These are phyloP conservation scores for Anabas testudineus DNA, from an alignment of 2,797 vertebrate genomes.

Conservation along the genomic window DNA sequence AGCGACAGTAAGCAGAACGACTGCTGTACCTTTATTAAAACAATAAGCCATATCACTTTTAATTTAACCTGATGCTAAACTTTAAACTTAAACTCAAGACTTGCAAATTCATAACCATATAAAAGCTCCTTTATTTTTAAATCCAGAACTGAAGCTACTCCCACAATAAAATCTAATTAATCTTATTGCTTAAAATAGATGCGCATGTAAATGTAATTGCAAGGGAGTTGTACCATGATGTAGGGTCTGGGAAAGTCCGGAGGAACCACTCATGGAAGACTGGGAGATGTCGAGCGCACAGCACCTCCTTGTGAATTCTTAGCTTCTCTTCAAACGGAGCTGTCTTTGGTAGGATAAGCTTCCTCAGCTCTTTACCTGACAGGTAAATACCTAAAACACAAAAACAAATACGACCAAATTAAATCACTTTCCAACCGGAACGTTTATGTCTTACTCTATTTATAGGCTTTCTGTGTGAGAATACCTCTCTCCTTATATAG, in stretches of 20 bases:
- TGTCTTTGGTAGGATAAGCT: conserved; percentile 93
- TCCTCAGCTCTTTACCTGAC: conserved; percentile 93
- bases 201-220: neutral
- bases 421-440: neutral
- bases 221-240: conserved; percentile 87
- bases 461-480: neutral
- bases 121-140: neutral
- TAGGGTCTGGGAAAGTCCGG: conserved; percentile 95
- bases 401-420: neutral
- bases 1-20: conserved; percentile 96
- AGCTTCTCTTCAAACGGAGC: conserved; percentile 92
- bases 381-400: conserved; percentile 88
- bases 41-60: neutral
- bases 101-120: neutral
- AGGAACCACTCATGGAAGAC: conserved; percentile 98
- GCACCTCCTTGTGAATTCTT: conserved; percentile 91
- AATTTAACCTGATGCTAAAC: neutral
- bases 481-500: conserved; percentile 97
- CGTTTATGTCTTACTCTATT: neutral
- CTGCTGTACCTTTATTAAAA: conserved; percentile 92
- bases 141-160: neutral
- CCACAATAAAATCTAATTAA: neutral
- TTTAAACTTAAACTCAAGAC: neutral
- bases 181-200: neutral
- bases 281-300: conserved; percentile 91